These are phyloP conservation scores for Drosophila sproati DNA, from an alignment of 1,140 invertebrate genomes.

Conservation along the genomic window DNA sequence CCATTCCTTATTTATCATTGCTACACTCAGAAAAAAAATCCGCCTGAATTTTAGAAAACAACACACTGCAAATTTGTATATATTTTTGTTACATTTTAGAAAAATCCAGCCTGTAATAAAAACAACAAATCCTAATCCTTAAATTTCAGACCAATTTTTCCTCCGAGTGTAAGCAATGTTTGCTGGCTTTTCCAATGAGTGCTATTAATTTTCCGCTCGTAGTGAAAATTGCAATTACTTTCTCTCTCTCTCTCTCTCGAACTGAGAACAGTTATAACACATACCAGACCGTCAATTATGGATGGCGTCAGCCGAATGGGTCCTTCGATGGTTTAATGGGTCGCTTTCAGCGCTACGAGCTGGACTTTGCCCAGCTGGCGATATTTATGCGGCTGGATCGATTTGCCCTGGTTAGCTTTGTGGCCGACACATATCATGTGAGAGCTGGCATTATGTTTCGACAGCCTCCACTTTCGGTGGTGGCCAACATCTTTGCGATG, in stretches of 20 bases:
- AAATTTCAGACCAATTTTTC: too few relatives aligned
- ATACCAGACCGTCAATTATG: slow-evolving; percentile 85
- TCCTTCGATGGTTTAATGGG: slow-evolving; percentile 86
- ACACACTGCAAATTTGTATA: too few relatives aligned
- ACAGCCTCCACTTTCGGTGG: slow-evolving; percentile 88
- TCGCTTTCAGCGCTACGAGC: slow-evolving; percentile 85
- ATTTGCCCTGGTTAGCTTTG: slow-evolving; percentile 85
- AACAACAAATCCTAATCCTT: too few relatives aligned
- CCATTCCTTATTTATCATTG: too few relatives aligned
- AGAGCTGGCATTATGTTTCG: slow-evolving; percentile 87
- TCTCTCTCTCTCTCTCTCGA: background rate
- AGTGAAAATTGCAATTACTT: too few relatives aligned
- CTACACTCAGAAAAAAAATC: too few relatives aligned
- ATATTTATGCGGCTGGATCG: slow-evolving; percentile 86
- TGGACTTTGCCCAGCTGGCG: slow-evolving; percentile 85
- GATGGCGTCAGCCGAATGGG: slow-evolving; percentile 85
- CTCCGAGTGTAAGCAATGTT: too few relatives aligned
- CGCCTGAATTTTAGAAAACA: too few relatives aligned
- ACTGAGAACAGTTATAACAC: slow-evolving; percentile 83
- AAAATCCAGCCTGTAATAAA: too few relatives aligned
- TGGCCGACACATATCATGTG: slow-evolving; percentile 85
- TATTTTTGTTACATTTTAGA: too few relatives aligned
- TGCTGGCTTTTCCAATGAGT: too few relatives aligned
- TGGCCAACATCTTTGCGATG: slow-evolving; percentile 88
- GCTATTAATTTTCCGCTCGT: too few relatives aligned